phyloP scores from a whole-genome alignment of 2,113 vertebrate genomes.

The Propithecus coquereli region DNA sequence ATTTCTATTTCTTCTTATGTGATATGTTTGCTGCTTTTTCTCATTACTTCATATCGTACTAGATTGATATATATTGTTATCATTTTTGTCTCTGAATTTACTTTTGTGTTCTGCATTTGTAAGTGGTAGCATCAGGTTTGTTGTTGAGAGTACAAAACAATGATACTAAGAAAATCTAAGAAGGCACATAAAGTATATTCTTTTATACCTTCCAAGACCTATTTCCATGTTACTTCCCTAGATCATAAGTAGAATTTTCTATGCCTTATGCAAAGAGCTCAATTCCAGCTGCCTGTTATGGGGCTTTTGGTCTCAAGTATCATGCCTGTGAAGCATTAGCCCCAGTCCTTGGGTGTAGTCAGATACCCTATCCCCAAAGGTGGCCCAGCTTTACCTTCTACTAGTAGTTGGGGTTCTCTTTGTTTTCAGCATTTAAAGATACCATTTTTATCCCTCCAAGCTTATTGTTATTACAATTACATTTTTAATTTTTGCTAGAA shows the following conservation, averaged over 20 bases:
- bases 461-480: background rate
- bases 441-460: background rate
- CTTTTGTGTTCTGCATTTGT: background rate
- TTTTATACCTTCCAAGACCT: background rate
- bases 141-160: background rate
- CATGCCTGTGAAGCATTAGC: background rate
- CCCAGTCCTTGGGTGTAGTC: background rate
- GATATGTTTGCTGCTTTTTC: background rate
- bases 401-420: background rate
- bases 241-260: background rate
- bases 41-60: background rate
- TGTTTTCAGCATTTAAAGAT: background rate
- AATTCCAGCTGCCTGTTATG: background rate
- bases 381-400: background rate
- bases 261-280: background rate
- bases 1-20: background rate
- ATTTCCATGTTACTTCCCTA: background rate
- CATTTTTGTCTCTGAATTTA: background rate
- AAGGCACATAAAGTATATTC: background rate
- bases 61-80: background rate
- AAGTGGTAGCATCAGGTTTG: background rate
- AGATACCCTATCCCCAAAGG: background rate
- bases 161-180: background rate
- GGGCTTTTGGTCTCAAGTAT: background rate
- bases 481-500: background rate